A percentile compares a stretch with the other conserved stretches of the same genome.
Conservation (phyloP, 2,113 vertebrate genomes). For the Empidonax alnorum region DNA sequence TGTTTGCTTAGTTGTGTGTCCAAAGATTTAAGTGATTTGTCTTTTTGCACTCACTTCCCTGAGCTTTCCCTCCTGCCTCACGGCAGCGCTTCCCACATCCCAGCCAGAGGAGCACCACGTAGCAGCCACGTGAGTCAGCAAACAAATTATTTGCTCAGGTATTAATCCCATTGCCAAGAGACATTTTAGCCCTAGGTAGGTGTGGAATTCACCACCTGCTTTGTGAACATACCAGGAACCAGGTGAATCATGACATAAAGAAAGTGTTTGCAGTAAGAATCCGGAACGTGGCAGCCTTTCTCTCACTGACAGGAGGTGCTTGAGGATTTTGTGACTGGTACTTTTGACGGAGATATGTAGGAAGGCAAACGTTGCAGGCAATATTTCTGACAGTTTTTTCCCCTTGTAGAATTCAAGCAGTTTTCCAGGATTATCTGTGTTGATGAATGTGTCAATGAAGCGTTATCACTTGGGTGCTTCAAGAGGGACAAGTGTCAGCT, state of each 20-base stretch:
- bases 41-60: not conserved
- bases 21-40: not conserved
- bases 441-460: fast-evolving
- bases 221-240: not conserved
- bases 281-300: not conserved
- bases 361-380: not conserved
- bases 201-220: not conserved
- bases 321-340: not conserved
- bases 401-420: not conserved
- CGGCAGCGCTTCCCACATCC: not conserved
- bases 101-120: not conserved
- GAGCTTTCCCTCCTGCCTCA: not conserved
- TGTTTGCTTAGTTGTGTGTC: not conserved
- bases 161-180: not conserved
- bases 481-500: not conserved
- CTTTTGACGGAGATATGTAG: not conserved
- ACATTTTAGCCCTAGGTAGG: not conserved
- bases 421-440: not conserved
- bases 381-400: not conserved
- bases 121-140: not conserved
- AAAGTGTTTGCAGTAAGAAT: not conserved
- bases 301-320: not conserved
- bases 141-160: not conserved
- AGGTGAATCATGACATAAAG: not conserved
- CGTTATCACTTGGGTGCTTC: not conserved